A percentile compares a stretch with the other conserved stretches of the same genome.
Conservation (phyloP, 2,888 invertebrate genomes). For the Dendrolimus houi region DNA sequence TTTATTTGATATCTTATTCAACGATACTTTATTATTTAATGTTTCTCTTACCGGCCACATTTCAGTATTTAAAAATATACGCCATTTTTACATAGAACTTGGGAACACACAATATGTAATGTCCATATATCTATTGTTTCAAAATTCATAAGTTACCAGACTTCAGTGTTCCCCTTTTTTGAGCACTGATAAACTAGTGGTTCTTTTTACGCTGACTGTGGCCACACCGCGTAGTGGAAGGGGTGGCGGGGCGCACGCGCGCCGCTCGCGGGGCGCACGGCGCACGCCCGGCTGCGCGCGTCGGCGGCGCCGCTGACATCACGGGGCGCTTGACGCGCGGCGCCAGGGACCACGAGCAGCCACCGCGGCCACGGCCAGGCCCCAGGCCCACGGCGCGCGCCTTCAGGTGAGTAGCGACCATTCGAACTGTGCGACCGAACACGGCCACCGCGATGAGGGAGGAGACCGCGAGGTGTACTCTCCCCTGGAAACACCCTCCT, state of each 20-base stretch:
- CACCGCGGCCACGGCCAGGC: constrained; percentile 5
- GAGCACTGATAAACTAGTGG: no score
- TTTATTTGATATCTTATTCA: no score
- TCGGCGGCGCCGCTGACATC: background rate
- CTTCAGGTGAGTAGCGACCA: constrained; percentile 5
- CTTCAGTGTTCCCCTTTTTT: no score
- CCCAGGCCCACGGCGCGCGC: constrained; percentile 9
- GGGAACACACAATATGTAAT: no score
- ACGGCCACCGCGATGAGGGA: constrained; percentile 4
- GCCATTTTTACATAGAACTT: no score
- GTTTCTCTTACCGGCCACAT: no score
- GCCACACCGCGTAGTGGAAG: background rate
- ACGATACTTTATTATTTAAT: no score
- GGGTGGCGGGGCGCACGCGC: background rate
- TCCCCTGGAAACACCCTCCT: no score
- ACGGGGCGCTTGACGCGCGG: background rate
- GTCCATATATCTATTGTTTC: no score
- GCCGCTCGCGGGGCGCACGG: background rate
- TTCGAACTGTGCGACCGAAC: constrained; percentile 4
- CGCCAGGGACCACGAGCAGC: constrained; percentile 1
- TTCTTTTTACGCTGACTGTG: background rate
- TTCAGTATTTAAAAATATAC: no score
- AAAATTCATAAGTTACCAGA: no score
- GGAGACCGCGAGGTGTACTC: background rate
- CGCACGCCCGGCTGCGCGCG: background rate